These are phyloP conservation scores for Echiichthys vipera DNA, from an alignment of 2,797 vertebrate species.

Conservation along the genomic window DNA sequence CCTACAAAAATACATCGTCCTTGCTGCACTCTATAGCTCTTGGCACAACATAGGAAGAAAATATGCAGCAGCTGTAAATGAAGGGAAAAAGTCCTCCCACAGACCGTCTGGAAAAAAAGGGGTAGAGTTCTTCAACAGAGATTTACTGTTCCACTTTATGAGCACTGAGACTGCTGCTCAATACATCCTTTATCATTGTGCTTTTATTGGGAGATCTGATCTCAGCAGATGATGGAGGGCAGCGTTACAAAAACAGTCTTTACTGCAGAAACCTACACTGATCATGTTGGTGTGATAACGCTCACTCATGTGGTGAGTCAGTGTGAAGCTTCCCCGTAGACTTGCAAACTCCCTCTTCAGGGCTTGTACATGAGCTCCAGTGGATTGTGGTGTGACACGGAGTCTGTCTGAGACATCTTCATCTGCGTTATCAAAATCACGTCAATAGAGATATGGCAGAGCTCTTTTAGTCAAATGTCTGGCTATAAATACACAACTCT, in stretches of 20 bases:
- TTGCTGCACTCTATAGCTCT: slow-evolving; percentile 81
- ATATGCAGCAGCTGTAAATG: slow-evolving; percentile 84
- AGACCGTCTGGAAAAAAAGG: slow-evolving; percentile 53
- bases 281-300: slow-evolving; percentile 33
- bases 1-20: too few species aligned
- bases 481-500: slow-evolving; percentile 28
- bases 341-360: slow-evolving; percentile 14
- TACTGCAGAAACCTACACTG: slow-evolving; percentile 1
- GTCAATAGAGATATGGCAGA: slow-evolving; percentile 15
- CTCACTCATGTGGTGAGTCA: slow-evolving; percentile 50
- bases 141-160: slow-evolving; percentile 73
- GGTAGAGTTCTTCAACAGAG: slow-evolving; percentile 65
- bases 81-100: slow-evolving; percentile 74
- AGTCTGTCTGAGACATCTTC: slow-evolving; percentile 32
- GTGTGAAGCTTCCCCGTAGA: neutral
- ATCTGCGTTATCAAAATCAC: slow-evolving; percentile 29
- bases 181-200: slow-evolving; percentile 75
- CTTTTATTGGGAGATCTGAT: slow-evolving; percentile 72
- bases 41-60: slow-evolving; percentile 83
- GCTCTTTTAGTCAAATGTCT: slow-evolving; percentile 29
- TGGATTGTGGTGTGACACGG: slow-evolving; percentile 8
- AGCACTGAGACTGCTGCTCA: slow-evolving; percentile 63
- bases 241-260: slow-evolving; percentile 37
- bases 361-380: neutral
- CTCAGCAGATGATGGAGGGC: slow-evolving; percentile 46